Evolutionary conservation across 2,113 vertebrate species (phyloP).

Genomic region (Cichladusa arquata): DNA sequence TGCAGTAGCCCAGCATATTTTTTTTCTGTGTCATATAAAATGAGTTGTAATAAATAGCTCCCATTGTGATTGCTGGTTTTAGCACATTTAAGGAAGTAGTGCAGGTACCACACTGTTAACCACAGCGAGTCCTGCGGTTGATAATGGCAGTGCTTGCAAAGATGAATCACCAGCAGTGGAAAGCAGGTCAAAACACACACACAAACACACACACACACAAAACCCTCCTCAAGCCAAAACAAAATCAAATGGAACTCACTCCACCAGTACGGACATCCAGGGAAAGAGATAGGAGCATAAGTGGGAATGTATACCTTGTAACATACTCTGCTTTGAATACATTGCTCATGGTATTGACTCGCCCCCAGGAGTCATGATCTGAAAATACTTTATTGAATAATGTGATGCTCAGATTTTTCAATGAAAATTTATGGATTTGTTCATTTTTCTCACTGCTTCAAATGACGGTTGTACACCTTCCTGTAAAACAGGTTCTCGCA

Average conservation of each 20-base stretch:
- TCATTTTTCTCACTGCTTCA: neutral
- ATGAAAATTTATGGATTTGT: neutral
- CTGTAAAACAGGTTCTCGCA: neutral
- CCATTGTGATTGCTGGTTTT: neutral
- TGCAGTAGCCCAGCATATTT: neutral
- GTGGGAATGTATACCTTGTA: neutral
- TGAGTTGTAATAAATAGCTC: neutral
- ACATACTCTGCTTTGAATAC: neutral
- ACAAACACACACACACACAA: neutral
- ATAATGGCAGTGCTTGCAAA: neutral
- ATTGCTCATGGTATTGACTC: neutral
- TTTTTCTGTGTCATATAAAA: neutral
- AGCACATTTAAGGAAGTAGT: neutral
- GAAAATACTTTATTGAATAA: slow-evolving; percentile 37
- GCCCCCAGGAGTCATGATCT: neutral
- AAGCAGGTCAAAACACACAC: neutral
- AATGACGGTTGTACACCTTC: neutral
- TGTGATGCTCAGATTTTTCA: neutral
- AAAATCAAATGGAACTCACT: neutral
- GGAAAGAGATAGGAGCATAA: neutral
- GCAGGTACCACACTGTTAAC: neutral
- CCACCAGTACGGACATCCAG: neutral
- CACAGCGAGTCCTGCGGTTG: neutral
- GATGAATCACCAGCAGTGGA: neutral
- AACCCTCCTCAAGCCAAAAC: neutral